phyloP scores from a whole-genome alignment of 35 echinoderm and acorn worm species.

The Lytechinus pictus region DNA sequence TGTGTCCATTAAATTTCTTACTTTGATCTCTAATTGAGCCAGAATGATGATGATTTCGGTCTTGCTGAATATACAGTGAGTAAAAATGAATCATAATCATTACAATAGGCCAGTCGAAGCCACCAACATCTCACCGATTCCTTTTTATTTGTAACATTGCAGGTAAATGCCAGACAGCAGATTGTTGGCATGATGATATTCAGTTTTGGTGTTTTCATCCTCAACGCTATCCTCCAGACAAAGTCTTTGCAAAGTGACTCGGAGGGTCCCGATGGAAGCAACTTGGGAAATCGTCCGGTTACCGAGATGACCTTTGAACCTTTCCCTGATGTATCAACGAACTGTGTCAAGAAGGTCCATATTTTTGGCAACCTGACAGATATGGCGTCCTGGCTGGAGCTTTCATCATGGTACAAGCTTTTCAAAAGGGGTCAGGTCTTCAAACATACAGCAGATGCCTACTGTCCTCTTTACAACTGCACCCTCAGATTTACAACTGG shows the following conservation, averaged over 20 bases:
- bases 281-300: background rate
- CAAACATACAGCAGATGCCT: slow-evolving; percentile 39
- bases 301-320: background rate
- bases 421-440: slow-evolving; percentile 37
- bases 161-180: background rate
- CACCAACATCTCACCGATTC: too few relatives aligned
- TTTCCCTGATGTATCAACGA: background rate
- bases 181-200: background rate
- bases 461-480: slow-evolving; percentile 47
- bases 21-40: too few relatives aligned
- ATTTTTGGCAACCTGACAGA: slow-evolving; percentile 76
- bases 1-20: too few relatives aligned
- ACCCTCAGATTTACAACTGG: slow-evolving; percentile 59
- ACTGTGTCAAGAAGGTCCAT: slow-evolving; percentile 62
- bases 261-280: background rate
- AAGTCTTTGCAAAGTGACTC: background rate
- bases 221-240: slow-evolving; percentile 41
- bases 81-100: too few relatives aligned
- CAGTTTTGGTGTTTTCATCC: background rate
- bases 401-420: slow-evolving; percentile 49
- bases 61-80: too few relatives aligned
- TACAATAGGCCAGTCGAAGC: too few relatives aligned
- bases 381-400: slow-evolving; percentile 74
- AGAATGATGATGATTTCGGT: too few relatives aligned
- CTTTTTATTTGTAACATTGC: background rate